phyloP scores from a whole-genome alignment of 1,140 invertebrate species.

The Micrasema longulum region DNA sequence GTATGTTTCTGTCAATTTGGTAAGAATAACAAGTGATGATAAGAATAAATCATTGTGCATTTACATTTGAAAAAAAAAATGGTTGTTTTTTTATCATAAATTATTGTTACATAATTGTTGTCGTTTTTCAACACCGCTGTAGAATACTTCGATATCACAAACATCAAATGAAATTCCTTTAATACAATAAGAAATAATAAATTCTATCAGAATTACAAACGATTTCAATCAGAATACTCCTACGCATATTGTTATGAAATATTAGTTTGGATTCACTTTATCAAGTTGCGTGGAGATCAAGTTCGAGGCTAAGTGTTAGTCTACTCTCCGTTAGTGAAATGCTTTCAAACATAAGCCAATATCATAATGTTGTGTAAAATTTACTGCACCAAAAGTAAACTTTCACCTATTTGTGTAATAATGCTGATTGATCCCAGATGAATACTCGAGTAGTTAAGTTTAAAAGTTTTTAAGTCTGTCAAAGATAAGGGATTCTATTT shows the following conservation, averaged over 20 bases:
- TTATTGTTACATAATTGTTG: too few species aligned
- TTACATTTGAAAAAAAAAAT: too few species aligned
- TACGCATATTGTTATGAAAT: constrained; percentile 2
- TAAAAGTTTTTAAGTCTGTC: neutral
- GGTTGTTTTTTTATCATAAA: too few species aligned
- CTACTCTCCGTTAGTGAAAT: neutral
- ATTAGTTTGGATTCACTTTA: too few species aligned
- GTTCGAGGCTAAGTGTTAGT: neutral
- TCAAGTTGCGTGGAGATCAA: neutral
- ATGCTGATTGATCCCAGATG: constrained; percentile 1
- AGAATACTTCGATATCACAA: too few species aligned
- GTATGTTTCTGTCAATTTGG: too few species aligned
- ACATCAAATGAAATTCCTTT: constrained; percentile 4
- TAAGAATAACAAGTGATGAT: too few species aligned
- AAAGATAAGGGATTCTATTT: constrained; percentile 20
- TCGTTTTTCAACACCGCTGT: too few species aligned
- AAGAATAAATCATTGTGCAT: too few species aligned
- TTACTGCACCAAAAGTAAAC: neutral
- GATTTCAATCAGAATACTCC: neutral
- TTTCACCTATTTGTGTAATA: constrained; percentile 3
- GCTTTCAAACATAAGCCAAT: neutral
- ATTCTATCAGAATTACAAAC: neutral
- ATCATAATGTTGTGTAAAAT: neutral
- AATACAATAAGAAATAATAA: neutral
- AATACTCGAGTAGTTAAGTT: neutral